Evolutionary conservation across 2,797 vertebrate genomes (phyloP).

Genomic region (Nyctalus aviator): DNA sequence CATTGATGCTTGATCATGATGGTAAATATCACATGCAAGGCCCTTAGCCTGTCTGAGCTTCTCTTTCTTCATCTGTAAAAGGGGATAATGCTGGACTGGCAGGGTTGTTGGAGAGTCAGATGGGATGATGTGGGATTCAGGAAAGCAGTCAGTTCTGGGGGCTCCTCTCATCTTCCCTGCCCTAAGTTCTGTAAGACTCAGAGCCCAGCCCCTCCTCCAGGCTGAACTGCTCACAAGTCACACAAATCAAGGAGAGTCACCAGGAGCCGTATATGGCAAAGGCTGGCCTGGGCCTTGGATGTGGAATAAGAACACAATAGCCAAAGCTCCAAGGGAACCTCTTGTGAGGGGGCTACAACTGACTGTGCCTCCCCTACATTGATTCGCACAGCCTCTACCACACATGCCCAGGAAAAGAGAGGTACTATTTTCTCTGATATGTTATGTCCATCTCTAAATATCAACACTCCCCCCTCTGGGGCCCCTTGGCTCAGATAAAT

Average conservation of each 20-base stretch:
- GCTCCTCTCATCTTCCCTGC: not conserved
- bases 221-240: not conserved
- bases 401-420: not conserved
- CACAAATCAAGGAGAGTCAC: not conserved
- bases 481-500: conserved; percentile 13
- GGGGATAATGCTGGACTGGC: not conserved
- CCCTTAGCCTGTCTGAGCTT: not conserved
- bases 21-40: not conserved
- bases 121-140: not conserved
- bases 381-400: not conserved
- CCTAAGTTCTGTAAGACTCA: not conserved
- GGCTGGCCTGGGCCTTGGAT: not conserved
- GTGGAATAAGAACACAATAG: not conserved
- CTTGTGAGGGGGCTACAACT: not conserved
- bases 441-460: not conserved
- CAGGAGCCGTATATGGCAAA: not conserved
- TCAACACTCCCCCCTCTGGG: not conserved
- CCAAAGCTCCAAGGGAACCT: not conserved
- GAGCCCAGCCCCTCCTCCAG: not conserved
- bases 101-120: not conserved
- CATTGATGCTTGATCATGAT: not conserved
- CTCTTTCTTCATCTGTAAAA: conserved; percentile 16
- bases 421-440: not conserved
- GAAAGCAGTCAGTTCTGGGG: not conserved
- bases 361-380: not conserved